A percentile compares a stretch with the other conserved stretches of the same genome.
Evolutionary conservation across 2,888 invertebrate species (phyloP).

Genomic region (Halocaridina rubra): DNA sequence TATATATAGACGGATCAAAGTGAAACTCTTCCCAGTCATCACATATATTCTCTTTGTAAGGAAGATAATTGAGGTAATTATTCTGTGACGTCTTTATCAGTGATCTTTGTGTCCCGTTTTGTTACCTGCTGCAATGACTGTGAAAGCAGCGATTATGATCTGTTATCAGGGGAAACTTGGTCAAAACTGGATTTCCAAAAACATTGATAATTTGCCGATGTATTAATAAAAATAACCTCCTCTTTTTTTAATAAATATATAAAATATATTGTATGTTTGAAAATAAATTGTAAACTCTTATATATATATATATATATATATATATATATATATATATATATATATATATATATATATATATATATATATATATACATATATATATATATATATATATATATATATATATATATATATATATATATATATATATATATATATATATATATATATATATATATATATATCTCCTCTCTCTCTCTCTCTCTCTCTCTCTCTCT

Average conservation of each 20-base stretch:
- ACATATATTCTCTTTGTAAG: not conserved
- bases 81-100: not conserved
- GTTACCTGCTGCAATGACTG: not conserved
- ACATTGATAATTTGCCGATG: no score
- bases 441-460: not conserved
- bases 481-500: not conserved
- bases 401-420: constrained; percentile 10
- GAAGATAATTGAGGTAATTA: not conserved
- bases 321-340: not conserved
- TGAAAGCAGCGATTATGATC: no score
- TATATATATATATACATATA: not conserved
- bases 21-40: not conserved
- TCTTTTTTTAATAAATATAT: no score
- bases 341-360: not conserved
- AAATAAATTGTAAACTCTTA: not conserved
- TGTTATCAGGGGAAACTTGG: no score
- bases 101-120: not conserved
- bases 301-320: not conserved
- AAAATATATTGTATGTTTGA: not conserved
- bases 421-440: constrained; percentile 2
- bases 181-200: no score
- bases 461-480: not conserved
- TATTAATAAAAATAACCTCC: no score
- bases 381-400: constrained; percentile 6
- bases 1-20: not conserved